Conservation (phyloP, 2,888 invertebrate species). For the Craniophora ligustri region DNA sequence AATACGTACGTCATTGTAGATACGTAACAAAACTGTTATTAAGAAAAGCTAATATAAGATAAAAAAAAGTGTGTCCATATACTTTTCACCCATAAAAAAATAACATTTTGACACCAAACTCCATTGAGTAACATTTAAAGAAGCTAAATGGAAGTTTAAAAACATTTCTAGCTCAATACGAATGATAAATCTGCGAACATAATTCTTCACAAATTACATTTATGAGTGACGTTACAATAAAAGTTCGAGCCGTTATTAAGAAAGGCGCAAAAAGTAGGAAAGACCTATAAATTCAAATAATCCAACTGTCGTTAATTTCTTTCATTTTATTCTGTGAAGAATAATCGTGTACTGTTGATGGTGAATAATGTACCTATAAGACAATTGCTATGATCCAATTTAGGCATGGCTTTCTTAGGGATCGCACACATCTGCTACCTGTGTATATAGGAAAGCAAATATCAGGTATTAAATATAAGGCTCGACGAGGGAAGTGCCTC, state of each 20-base stretch:
- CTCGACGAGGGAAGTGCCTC: too few species aligned
- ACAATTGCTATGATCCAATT: slow-evolving; percentile 3
- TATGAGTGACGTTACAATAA: slow-evolving; percentile 37
- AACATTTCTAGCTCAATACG: slow-evolving; percentile 14
- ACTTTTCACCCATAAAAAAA: too few species aligned
- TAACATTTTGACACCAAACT: slow-evolving; percentile 8
- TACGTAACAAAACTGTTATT: too few species aligned
- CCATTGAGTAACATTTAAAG: slow-evolving; percentile 5
- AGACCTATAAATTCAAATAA: slow-evolving; percentile 38
- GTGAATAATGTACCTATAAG: slow-evolving; percentile 10
- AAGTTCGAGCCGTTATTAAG: slow-evolving; percentile 36
- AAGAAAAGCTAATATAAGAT: too few species aligned
- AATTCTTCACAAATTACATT: slow-evolving; percentile 34
- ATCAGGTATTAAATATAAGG: too few species aligned
- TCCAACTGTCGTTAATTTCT: slow-evolving; percentile 22
- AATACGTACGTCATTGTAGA: too few species aligned
- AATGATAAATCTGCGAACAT: slow-evolving; percentile 33
- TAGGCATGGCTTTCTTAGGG: not conserved
- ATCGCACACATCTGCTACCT: not conserved
- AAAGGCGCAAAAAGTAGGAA: slow-evolving; percentile 9
- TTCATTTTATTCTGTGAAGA: slow-evolving; percentile 6
- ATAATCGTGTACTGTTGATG: slow-evolving; percentile 22
- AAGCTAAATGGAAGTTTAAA: slow-evolving; percentile 3
- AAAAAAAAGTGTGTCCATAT: too few species aligned
- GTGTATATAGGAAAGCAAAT: too few species aligned